Evolutionary conservation across 2,113 vertebrate genomes (phyloP).

Genomic region (Nerophis ophidion): DNA sequence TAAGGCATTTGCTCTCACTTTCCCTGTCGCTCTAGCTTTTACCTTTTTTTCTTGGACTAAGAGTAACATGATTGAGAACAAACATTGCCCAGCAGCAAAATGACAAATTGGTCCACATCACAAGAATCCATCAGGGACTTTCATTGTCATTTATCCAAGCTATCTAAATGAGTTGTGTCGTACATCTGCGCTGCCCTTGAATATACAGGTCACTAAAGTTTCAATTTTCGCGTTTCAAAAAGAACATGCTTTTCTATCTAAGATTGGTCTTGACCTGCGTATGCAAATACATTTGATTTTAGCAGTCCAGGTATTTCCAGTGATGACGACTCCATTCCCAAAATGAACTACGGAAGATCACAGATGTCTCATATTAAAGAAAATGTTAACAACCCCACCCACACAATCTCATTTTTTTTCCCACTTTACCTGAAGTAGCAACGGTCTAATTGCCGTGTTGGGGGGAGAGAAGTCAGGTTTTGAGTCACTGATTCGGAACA

Average conservation of each 20-base stretch:
- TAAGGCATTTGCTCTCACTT: slow-evolving; percentile 46
- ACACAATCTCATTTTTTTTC: slow-evolving; percentile 49
- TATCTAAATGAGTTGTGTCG: slow-evolving; percentile 32
- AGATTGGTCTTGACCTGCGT: background rate
- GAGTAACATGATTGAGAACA: slow-evolving; percentile 36
- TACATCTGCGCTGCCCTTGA: slow-evolving; percentile 6
- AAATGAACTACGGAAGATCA: slow-evolving; percentile 49
- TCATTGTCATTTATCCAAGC: slow-evolving; percentile 48
- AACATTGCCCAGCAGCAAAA: slow-evolving; percentile 32
- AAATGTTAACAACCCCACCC: slow-evolving; percentile 69
- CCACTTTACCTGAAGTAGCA: slow-evolving; percentile 27
- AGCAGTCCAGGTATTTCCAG: background rate
- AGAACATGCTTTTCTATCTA: background rate
- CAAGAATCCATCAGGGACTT: slow-evolving; percentile 29
- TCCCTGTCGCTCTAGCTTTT: slow-evolving; percentile 25
- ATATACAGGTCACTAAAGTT: slow-evolving; percentile 6
- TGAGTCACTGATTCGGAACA: slow-evolving; percentile 46
- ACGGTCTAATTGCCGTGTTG: slow-evolving; percentile 63
- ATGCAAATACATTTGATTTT: background rate
- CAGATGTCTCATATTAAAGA: slow-evolving; percentile 49
- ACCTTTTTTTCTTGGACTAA: slow-evolving; percentile 34
- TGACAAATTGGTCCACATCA: slow-evolving; percentile 51
- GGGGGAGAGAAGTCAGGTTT: slow-evolving; percentile 46
- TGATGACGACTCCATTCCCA: slow-evolving; percentile 22
- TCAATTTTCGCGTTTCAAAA: background rate